These are phyloP conservation scores for Pristionchus japonicus DNA, from an alignment of 2,888 invertebrate genomes.

Conservation along the genomic window DNA sequence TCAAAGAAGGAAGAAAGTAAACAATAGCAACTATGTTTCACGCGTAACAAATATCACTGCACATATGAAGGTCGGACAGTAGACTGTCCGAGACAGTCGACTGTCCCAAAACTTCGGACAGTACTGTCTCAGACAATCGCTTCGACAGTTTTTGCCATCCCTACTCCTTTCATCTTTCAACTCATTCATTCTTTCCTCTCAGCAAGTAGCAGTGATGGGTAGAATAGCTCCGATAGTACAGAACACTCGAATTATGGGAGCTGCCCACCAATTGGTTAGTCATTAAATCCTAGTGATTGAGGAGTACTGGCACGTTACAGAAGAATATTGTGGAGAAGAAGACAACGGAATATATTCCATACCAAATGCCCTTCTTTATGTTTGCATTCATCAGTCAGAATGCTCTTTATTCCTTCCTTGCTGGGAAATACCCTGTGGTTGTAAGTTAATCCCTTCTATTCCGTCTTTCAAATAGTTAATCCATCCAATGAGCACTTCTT, in stretches of 20 bases:
- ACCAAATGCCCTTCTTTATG: not conserved
- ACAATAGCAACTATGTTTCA: no score
- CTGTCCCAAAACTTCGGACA: no score
- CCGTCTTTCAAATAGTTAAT: not conserved
- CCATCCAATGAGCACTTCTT: not conserved
- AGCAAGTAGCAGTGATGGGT: not conserved
- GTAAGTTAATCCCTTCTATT: not conserved
- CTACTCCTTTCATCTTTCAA: not conserved
- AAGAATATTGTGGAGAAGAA: not conserved
- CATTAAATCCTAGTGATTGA: not conserved
- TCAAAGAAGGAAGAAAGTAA: no score
- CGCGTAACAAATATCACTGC: no score
- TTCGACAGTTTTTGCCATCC: no score
- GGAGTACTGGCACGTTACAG: not conserved
- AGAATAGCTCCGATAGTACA: not conserved
- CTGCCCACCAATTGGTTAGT: not conserved
- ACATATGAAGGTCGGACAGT: no score
- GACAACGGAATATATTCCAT: constrained; percentile 13
- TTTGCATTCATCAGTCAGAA: not conserved
- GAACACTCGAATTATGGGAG: not conserved
- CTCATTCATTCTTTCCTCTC: not conserved
- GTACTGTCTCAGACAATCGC: no score
- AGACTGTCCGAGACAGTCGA: no score
- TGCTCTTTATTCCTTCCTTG: not conserved
- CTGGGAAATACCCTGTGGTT: not conserved